Evolutionary conservation across 2,888 invertebrate genomes (phyloP).

Genomic region (Apamea monoglypha): DNA sequence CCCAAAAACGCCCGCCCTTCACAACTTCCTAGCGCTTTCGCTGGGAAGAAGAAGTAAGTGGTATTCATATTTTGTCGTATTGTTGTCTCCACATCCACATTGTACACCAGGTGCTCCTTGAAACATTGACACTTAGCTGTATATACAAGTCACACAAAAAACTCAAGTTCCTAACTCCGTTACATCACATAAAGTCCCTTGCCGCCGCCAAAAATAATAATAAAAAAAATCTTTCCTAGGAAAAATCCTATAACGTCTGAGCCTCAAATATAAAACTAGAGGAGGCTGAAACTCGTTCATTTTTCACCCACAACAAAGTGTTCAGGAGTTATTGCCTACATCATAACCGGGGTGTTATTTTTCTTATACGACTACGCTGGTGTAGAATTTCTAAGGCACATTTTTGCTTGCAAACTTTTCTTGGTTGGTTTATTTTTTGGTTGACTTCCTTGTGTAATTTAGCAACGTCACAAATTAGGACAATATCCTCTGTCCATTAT

Average conservation of each 20-base stretch:
- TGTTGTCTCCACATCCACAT: background rate
- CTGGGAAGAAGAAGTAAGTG: no score
- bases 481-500: slow-evolving; percentile 3
- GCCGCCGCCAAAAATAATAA: slow-evolving; percentile 35
- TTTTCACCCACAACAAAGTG: slow-evolving; percentile 72
- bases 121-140: slow-evolving; percentile 17
- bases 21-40: no score
- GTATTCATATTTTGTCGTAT: background rate
- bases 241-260: slow-evolving; percentile 27
- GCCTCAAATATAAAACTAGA: slow-evolving; percentile 62
- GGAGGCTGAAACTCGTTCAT: slow-evolving; percentile 67
- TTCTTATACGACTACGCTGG: slow-evolving; percentile 64
- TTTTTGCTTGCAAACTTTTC: slow-evolving; percentile 33
- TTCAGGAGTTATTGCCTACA: slow-evolving; percentile 70
- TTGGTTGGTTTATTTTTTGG: slow-evolving; percentile 15
- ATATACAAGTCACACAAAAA: slow-evolving; percentile 7
- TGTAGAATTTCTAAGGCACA: slow-evolving; percentile 24
- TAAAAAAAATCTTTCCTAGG: slow-evolving; percentile 24
- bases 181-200: slow-evolving; percentile 32
- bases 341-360: slow-evolving; percentile 69
- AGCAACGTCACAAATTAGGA: slow-evolving; percentile 40
- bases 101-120: background rate
- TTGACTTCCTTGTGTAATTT: slow-evolving; percentile 32
- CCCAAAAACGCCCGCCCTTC: no score
- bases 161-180: background rate